Evolutionary conservation across 2,888 invertebrate species (phyloP), one percentile per base, ranked within the genome.

Genomic region (Priapulus caudatus): DNA sequence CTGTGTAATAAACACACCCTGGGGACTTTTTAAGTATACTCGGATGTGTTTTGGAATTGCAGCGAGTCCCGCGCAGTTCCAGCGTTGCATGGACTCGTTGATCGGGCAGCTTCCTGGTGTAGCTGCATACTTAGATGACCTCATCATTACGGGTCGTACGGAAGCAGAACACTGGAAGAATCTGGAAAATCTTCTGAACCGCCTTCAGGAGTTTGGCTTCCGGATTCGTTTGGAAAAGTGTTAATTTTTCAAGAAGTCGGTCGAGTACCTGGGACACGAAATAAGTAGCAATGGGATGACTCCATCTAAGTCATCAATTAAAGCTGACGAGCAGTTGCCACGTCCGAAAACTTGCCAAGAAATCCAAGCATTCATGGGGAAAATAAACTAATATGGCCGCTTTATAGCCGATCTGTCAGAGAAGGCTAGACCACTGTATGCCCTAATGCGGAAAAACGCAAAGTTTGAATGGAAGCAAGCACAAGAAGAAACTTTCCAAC

Each of bases 341-440:
- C 46, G 44, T 4, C 64, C 64, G 1, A 58, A 51, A 16, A 61
- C 61, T 44, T 51, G 61, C 4, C 52, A 54, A 18, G 58, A 66
- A 43, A 51, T 66, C 4, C 54, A 58, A 19, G 58, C 62, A 2
- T 64, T 61, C 51, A 20, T 65, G 2, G 64, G 66, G 3, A 50
- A 63, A 48, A 47, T 67, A 0, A 62, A 61, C 20, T 63, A 63
- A 48, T 64, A 66, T 51, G 57, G 48, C 1, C 54, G 56, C 16
- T 65, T 65, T 47, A 48, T 65, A 5, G 57, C 60, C 15, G 55
- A 58, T 22, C 47, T 64, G 44, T 51, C 60, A 4, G 55, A 53
- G 20, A n/a, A n/a, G n/a, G n/a, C n/a, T n/a, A n/a, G 52, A 3
- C 63, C 65, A 1, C 50, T 67, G 18, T 54, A 63, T 44, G 18